Evolutionary conservation across 2,113 vertebrate genomes (phyloP), one percentile per base, ranked within the genome.

Genomic region (Phaetusa simplex): DNA sequence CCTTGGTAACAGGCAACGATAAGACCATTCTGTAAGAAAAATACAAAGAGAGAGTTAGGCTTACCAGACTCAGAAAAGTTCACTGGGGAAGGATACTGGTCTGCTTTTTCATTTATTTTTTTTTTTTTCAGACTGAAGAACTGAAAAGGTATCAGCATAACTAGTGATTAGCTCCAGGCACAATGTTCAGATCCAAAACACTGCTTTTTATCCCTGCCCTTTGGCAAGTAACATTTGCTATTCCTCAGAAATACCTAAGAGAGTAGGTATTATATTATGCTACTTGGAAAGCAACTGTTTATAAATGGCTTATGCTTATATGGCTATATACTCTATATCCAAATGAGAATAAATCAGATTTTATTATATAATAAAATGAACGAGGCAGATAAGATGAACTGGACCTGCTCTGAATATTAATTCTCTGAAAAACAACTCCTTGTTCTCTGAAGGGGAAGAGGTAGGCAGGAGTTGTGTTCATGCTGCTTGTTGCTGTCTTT

Each of bases 1-100:
- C 99, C 99, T 56, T 99, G 99, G 98, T 99, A 99, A 95, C 99
- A 99, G 19, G 99, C 99, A 56, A 99, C 90, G 32, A 99, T 97
- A 90, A 99, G 99, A 94, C 99, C 99, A 29, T 98, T 99, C 99
- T 99, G 93, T 77, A 98, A 98, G 95, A 22, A 76, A 96, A 97
- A 83, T 56, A 96, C 10, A 95, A 86, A 86, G 56, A 71, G 43
- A 67, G 3, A 14, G 43, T 95, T 96, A 97, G 93, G 81, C 71
- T 82, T 88, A 50, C 27, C 74, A 69, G 43, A 71, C n/a, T 59
- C 26, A 65, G 14, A 72, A 64, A 23, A 49, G 21, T 32, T 92
- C 62, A 58, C 32, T 72, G 24, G 66, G 59, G 58, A 82, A 88
- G 45, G 15, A 50, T 26, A 30, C 17, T 6, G 55, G 43, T 47